Evolutionary conservation across 2,797 vertebrate genomes (phyloP), one percentile per base, ranked within the genome.

Genomic region (Amblyraja radiata): DNA sequence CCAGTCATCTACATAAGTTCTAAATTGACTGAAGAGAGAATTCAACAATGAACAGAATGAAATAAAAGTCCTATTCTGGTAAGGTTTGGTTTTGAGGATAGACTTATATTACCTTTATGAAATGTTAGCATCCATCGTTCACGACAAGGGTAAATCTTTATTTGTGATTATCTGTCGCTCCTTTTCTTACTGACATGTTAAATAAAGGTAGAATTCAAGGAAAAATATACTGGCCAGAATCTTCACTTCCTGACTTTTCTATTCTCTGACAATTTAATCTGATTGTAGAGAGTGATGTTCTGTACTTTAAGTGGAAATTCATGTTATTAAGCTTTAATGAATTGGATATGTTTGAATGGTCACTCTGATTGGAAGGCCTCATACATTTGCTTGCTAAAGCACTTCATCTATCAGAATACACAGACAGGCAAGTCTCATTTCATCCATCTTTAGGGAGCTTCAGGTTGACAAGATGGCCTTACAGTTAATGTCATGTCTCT

Each of bases 281-380:
- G 1, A 73, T 46, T 73, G 14, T 36, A 23, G 39, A 90, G 1
- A 18, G 86, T 36, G 86, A 36, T 71, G 61, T 36, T 71, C 2
- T 39, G 68, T 73, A 65, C 88, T 36, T 32, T 25, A 16, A 5
- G 88, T 46, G 11, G 21, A 73, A 90, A 46, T 21, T 73, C 16
- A 46, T 65, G 21, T 73, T 90, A 90, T 90, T 73, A 73, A 46
- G 21, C 32, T 71, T 90, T 90, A 90, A 90, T 73, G 73, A 23
- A 25, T 65, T 39, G 65, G 32, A 46, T 25, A 25, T 21, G 68
- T 90, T 73, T 46, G 68, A 73, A 73, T 4, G 68, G 68, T 71
- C 63, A 68, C 63, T 68, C 0, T 46, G 65, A 73, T 73, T 46
- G 88, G 88, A 73, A 73, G 36, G 36, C 88, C 23, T 9, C 88